phyloP scores from a whole-genome alignment of 2,888 invertebrate species.

The Xestoiulus laeticollis region DNA sequence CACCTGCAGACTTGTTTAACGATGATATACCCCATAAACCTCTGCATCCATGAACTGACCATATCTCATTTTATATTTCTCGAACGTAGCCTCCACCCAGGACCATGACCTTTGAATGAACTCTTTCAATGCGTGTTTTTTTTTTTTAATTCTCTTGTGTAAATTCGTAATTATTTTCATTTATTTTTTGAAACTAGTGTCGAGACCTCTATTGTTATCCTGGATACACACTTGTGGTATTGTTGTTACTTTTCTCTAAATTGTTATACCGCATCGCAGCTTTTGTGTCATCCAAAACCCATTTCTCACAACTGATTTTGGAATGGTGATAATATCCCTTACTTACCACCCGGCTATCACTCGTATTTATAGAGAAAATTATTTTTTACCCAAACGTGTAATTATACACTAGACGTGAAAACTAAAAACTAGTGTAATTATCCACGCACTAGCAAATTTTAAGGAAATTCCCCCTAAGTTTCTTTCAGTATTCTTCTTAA shows the following conservation, averaged over 20 bases:
- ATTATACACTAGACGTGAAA: constrained; percentile 31
- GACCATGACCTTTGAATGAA: constrained; percentile 1
- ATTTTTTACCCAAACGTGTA: constrained; percentile 27
- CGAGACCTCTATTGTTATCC: constrained; percentile 9
- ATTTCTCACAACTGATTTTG: constrained; percentile 13
- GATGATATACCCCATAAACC: constrained; percentile 35
- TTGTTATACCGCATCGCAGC: constrained; percentile 13
- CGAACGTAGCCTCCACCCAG: neutral
- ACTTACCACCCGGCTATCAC: neutral
- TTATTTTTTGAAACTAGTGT: constrained; percentile 30
- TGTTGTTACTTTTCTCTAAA: constrained; percentile 38
- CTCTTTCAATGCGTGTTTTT: neutral
- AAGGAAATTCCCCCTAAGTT: neutral
- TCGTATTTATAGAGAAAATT: constrained; percentile 43
- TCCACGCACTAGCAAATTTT: constrained; percentile 52
- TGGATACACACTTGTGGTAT: neutral
- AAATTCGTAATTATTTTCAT: constrained; percentile 29
- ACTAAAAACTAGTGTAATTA: constrained; percentile 47
- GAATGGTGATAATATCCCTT: constrained; percentile 13
- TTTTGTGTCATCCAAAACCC: constrained; percentile 39
- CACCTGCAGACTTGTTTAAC: constrained; percentile 24
- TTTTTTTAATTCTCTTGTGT: neutral
- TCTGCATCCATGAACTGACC: constrained; percentile 29
- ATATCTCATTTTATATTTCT: neutral
- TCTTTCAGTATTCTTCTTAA: neutral